These are phyloP conservation scores for Terebella lapidaria DNA, from an alignment of 2,888 invertebrate species.

Conservation along the genomic window DNA sequence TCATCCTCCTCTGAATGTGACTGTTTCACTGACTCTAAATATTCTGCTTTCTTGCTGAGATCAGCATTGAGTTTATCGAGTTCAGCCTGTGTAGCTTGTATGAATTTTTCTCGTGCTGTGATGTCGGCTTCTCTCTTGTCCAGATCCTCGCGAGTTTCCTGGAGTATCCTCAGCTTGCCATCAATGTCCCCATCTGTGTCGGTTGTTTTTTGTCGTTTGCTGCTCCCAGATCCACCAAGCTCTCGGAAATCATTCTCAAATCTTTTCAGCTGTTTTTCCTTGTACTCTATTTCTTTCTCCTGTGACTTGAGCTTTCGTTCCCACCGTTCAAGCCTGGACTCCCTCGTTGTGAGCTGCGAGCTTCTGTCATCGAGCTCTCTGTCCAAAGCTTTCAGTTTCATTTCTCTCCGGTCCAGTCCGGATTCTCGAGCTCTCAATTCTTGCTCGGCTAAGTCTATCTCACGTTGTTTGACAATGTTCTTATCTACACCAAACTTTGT, in stretches of 20 bases:
- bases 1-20: too few relatives aligned
- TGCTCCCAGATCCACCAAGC: not conserved
- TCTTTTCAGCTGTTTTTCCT: not conserved
- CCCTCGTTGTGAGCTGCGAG: constrained; percentile 8
- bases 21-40: constrained; percentile 6
- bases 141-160: not conserved
- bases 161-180: not conserved
- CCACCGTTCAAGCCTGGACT: constrained; percentile 8
- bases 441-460: not conserved
- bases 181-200: not conserved
- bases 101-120: not conserved
- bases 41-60: constrained; percentile 6
- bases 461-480: not conserved
- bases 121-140: not conserved
- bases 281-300: constrained; percentile 13
- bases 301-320: constrained; percentile 4
- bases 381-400: constrained; percentile 11
- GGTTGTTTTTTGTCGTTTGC: not conserved
- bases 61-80: constrained; percentile 1
- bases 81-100: constrained; percentile 3
- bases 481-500: not conserved
- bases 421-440: constrained; percentile 2
- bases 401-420: constrained; percentile 2
- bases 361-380: constrained; percentile 11
- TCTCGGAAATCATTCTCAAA: not conserved